Conservation (phyloP, 37 sponge, comb jelly and placozoan genomes). For the Lycopodina hypogea region DNA sequence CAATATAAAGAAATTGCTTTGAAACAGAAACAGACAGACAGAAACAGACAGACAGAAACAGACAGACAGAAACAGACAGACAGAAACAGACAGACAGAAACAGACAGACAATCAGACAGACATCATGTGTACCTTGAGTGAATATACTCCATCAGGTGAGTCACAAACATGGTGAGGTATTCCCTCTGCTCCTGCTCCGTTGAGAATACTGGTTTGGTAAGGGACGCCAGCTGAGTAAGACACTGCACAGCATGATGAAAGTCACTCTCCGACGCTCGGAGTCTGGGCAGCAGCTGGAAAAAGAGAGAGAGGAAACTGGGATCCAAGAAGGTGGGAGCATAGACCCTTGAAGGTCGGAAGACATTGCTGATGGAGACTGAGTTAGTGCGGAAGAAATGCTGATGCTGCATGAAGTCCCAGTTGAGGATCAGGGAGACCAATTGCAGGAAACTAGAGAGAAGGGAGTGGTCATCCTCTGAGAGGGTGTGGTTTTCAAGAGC, state of each 20-base stretch:
- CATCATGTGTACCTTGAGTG: conserved; percentile 18
- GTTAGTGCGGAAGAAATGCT: neutral
- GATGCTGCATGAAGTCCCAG: conserved; percentile 61
- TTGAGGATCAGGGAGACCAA: conserved; percentile 50
- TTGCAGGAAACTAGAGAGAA: conserved; percentile 38
- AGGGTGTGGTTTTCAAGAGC: neutral
- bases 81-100: neutral
- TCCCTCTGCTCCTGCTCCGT: conserved; percentile 19
- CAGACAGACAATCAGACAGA: neutral
- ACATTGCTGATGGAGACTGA: neutral
- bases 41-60: neutral
- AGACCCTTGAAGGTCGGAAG: conserved; percentile 46
- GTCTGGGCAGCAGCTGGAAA: conserved; percentile 42
- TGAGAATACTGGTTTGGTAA: conserved; percentile 39
- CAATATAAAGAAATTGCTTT: too few relatives aligned
- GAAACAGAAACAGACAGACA: neutral
- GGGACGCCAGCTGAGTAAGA: conserved; percentile 71
- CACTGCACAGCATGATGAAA: conserved; percentile 50
- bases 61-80: neutral
- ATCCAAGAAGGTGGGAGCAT: conserved; percentile 36
- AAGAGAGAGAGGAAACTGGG: conserved; percentile 47
- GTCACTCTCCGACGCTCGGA: conserved; percentile 6
- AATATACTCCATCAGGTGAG: conserved; percentile 22
- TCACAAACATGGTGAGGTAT: conserved; percentile 35
- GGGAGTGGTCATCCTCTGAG: conserved; percentile 1